These are phyloP conservation scores for Eristalis pertinax DNA, from an alignment of 2,888 invertebrate genomes.

Conservation along the genomic window DNA sequence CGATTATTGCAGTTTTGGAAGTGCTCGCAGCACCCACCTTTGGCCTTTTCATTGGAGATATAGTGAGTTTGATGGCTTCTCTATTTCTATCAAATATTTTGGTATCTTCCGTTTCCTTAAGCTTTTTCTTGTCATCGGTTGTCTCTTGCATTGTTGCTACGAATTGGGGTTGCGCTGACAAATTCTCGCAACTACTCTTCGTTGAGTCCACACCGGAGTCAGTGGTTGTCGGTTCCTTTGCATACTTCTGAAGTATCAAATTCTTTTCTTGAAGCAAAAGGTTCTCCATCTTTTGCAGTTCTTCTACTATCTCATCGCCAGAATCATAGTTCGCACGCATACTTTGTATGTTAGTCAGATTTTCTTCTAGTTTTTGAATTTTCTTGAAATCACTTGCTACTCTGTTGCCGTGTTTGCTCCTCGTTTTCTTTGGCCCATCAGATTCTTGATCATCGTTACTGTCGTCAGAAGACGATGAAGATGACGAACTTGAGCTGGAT, in stretches of 20 bases:
- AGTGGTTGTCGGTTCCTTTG: constrained; percentile 71
- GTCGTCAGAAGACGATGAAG: constrained; percentile 68
- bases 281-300: constrained; percentile 79
- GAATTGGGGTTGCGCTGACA: constrained; percentile 46
- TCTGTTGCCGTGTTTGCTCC: constrained; percentile 55
- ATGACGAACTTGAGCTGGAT: constrained; percentile 73
- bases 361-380: constrained; percentile 78
- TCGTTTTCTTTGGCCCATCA: constrained; percentile 30
- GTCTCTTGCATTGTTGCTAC: constrained; percentile 48
- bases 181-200: constrained; percentile 61
- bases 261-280: constrained; percentile 78
- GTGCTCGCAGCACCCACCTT: constrained; percentile 77
- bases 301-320: constrained; percentile 79
- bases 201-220: constrained; percentile 63
- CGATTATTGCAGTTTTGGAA: constrained; percentile 58
- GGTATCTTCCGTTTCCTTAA: constrained; percentile 71
- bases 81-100: constrained; percentile 80
- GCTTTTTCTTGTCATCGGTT: constrained; percentile 9
- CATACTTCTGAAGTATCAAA: constrained; percentile 78
- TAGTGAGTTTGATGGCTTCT: constrained; percentile 79
- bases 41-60: constrained; percentile 78
- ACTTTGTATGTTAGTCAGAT: constrained; percentile 79
- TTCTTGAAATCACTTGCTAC: constrained; percentile 79
- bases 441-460: constrained; percentile 51
- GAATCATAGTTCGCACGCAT: constrained; percentile 80